These are phyloP conservation scores for Limnephilus marmoratus DNA, from an alignment of 2,888 invertebrate species.

Conservation along the genomic window DNA sequence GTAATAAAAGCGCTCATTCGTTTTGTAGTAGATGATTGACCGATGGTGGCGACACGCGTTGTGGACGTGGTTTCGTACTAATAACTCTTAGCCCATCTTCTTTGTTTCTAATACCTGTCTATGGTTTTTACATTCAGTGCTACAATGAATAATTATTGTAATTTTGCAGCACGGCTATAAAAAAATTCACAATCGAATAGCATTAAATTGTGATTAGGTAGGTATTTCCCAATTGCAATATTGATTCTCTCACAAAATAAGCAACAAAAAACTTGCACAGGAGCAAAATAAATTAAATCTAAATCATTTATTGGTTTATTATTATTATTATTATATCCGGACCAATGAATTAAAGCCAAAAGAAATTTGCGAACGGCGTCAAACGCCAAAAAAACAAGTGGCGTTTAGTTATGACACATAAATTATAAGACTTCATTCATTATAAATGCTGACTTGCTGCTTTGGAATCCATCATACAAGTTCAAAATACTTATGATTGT, in stretches of 20 bases:
- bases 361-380: not conserved
- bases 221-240: not conserved
- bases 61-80: no score
- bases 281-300: not conserved
- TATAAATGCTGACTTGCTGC: slow-evolving; percentile 2
- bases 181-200: not conserved
- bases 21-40: no score
- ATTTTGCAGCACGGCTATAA: not conserved
- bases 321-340: not conserved
- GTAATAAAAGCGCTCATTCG: no score
- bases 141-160: not conserved
- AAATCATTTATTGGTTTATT: not conserved
- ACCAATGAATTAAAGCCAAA: not conserved
- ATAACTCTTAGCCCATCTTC: no score
- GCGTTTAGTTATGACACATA: not conserved
- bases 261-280: not conserved
- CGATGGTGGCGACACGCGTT: no score
- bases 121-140: not conserved
- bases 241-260: not conserved
- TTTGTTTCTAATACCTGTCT: no score
- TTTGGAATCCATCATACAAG: not conserved
- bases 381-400: not conserved
- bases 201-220: not conserved
- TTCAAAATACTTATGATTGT: not conserved
- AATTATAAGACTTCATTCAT: not conserved